These are phyloP conservation scores for Coregonus clupeaformis DNA, from an alignment of 2,113 vertebrate genomes.

Conservation along the genomic window DNA sequence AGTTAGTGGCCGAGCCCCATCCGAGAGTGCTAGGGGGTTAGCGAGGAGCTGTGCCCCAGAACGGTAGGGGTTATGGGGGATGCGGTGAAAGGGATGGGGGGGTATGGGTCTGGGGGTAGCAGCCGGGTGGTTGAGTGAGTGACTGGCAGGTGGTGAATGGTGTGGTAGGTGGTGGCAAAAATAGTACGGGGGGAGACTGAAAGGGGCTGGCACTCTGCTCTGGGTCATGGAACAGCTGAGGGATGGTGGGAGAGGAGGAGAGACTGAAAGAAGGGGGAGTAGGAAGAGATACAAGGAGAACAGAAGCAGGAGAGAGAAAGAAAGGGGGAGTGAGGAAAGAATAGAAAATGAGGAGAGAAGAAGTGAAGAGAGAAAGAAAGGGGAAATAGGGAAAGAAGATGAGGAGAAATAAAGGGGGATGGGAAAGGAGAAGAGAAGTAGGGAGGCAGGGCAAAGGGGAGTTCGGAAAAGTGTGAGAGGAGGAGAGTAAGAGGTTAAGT, in stretches of 20 bases:
- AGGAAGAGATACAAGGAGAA: too few relatives aligned
- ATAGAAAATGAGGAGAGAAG: too few relatives aligned
- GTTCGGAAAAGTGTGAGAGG: neutral
- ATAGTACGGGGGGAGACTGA: neutral
- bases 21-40: slow-evolving; percentile 9
- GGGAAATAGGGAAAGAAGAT: too few relatives aligned
- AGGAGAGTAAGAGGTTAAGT: neutral
- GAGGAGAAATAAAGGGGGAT: neutral
- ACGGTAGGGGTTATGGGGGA: neutral
- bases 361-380: too few relatives aligned
- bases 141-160: slow-evolving; percentile 48
- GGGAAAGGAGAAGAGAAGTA: neutral
- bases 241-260: neutral
- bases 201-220: slow-evolving; percentile 17
- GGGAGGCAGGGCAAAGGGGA: slow-evolving; percentile 23
- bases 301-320: too few relatives aligned
- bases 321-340: too few relatives aligned
- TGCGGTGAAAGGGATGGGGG: neutral
- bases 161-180: neutral
- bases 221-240: neutral
- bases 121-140: slow-evolving; percentile 2
- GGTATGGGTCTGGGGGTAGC: slow-evolving; percentile 37
- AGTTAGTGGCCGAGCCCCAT: slow-evolving; percentile 54
- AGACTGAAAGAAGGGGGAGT: neutral
- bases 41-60: neutral